Conservation (phyloP, 2,888 invertebrate species). For the Macaria notata region DNA sequence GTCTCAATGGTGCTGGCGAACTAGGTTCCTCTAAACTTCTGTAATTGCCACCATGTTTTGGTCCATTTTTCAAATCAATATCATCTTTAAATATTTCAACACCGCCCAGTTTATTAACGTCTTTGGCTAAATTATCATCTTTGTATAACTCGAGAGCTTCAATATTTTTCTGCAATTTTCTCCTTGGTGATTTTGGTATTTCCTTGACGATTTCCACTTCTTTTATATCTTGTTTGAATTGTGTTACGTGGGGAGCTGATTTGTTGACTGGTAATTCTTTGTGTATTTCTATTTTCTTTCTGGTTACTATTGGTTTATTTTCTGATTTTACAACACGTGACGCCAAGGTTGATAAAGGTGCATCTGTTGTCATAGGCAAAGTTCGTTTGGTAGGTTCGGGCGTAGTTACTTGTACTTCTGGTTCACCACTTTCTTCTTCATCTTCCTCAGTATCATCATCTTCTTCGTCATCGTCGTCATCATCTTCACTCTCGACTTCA, state of each 20-base stretch:
- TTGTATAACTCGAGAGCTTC: slow-evolving; percentile 65
- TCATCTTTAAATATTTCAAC: slow-evolving; percentile 71
- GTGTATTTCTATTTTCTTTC: slow-evolving; percentile 70
- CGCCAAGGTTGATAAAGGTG: slow-evolving; percentile 53
- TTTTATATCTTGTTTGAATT: slow-evolving; percentile 71
- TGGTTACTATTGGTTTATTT: slow-evolving; percentile 55
- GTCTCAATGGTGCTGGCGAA: slow-evolving; percentile 16
- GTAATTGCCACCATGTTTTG: slow-evolving; percentile 75
- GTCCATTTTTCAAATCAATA: slow-evolving; percentile 57
- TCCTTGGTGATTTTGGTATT: slow-evolving; percentile 45
- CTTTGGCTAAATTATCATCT: slow-evolving; percentile 69
- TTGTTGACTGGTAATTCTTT: slow-evolving; percentile 64
- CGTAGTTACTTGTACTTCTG: slow-evolving; percentile 43
- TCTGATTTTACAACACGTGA: slow-evolving; percentile 42
- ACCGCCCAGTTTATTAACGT: slow-evolving; percentile 67
- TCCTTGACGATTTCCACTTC: slow-evolving; percentile 73
- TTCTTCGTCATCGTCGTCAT: slow-evolving; percentile 34
- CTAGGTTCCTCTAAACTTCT: slow-evolving; percentile 49
- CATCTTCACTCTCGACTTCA: slow-evolving; percentile 32
- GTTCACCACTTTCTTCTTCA: slow-evolving; percentile 32
- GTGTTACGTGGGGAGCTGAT: slow-evolving; percentile 60
- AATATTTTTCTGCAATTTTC: slow-evolving; percentile 50
- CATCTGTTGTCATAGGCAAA: slow-evolving; percentile 58
- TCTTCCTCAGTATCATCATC: slow-evolving; percentile 39
- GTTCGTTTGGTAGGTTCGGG: slow-evolving; percentile 62